Percentiles rank a stretch among this genome's conserved stretches.
Evolutionary conservation across 2,113 vertebrate genomes (phyloP).

Genomic region (Vidua macroura): DNA sequence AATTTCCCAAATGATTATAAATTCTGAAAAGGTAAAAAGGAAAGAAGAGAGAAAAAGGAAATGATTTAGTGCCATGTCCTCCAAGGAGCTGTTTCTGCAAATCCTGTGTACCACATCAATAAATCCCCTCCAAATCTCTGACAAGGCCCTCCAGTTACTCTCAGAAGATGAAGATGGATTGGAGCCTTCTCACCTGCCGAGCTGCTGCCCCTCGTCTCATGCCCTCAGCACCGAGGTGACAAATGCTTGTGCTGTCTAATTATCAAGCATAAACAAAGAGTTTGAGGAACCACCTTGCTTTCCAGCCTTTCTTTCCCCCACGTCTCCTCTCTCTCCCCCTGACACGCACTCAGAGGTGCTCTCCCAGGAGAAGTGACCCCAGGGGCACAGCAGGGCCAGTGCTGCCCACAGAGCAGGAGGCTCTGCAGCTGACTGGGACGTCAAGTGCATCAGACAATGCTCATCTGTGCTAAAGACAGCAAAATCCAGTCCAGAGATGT

Average conservation of each 20-base stretch:
- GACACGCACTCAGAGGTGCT: too few relatives aligned
- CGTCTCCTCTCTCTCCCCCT: neutral
- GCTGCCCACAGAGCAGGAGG: neutral
- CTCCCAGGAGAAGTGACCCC: neutral
- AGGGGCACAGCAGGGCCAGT: neutral
- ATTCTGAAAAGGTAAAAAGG: slow-evolving; percentile 39
- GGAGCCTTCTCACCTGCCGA: slow-evolving; percentile 41
- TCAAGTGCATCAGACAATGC: neutral
- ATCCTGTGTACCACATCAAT: slow-evolving; percentile 59
- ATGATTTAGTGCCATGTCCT: slow-evolving; percentile 62
- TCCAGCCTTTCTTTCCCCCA: neutral
- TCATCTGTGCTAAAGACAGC: neutral
- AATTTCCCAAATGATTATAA: slow-evolving; percentile 34
- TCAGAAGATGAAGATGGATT: slow-evolving; percentile 68
- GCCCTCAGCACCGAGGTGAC: neutral
- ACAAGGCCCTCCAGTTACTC: slow-evolving; percentile 70
- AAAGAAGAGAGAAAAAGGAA: neutral
- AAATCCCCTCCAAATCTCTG: slow-evolving; percentile 60
- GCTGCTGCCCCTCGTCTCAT: neutral
- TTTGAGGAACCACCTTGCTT: neutral
- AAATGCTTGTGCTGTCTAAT: slow-evolving; percentile 17
- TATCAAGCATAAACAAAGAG: neutral
- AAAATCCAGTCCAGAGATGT: neutral
- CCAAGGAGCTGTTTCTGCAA: slow-evolving; percentile 72
- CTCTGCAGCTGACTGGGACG: neutral